Base-by-base conservation (phyloP, 2,113 vertebrate genomes). In the Myanophis thanlyinensis region DNA sequence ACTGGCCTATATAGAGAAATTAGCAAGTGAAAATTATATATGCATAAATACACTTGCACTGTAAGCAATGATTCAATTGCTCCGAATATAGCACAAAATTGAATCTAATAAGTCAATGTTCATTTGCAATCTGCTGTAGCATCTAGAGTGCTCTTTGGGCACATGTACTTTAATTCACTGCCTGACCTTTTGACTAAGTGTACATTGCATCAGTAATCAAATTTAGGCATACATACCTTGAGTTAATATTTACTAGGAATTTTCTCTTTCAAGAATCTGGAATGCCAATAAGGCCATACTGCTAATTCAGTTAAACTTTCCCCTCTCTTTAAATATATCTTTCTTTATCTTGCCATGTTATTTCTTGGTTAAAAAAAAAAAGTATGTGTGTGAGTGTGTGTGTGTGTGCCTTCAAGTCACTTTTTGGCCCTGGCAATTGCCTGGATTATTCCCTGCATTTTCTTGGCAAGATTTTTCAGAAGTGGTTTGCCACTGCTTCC, bases 231-330 rank as follows among this genome's bases (percentile, higher is more conserved):
- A 44, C 30, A 89, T 49, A 15, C 30, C 9, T 30, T n/a, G 73
- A 62, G 44, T 93, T 93, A 86, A 93, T 93, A 51, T 85, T 89
- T 93, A 89, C 4, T 80, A 84, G 47, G 18, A 49, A 27, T 22
- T 85, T 25, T 89, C 46, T 47, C 52, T 93, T 93, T 93, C 46
- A 56, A 85, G 56, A 56, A 44, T 8, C 7, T 73, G 53, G 2
- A 49, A 27, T 35, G n/a, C 18, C 51, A 85, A 59, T 11, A 46
- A 89, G 46, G 15, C 30, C 30, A 4, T n/a, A 85, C 53, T 54
- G 13, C 51, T 35, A 44, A 49, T 27, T 54, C 89, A 40, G 30
- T 40, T 52, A n/a, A n/a, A 40, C 51, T n/a, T 40, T 44, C n/a
- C 35, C 40, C 51, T 80, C 10, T 51, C 10, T 84, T 52, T 48